Percentiles rank a stretch among this genome's conserved stretches.
phyloP scores from a whole-genome alignment of 64 coral and sea anemone genomes.

The Cladopsammia gracilis region DNA sequence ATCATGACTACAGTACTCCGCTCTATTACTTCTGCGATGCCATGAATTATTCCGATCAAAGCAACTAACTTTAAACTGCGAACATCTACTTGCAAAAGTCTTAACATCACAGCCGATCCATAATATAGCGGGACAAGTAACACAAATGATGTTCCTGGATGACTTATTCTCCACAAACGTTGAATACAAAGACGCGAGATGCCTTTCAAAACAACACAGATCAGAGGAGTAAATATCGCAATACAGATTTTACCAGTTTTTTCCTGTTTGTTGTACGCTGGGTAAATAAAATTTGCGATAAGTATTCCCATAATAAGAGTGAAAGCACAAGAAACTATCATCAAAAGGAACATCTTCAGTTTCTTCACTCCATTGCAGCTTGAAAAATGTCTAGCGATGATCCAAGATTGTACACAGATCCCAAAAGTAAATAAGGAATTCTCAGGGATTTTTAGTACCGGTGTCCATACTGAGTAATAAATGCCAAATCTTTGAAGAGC shows the following conservation, averaged over 20 bases:
- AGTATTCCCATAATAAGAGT: neutral
- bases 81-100: neutral
- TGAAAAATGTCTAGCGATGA: neutral
- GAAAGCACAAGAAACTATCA: neutral
- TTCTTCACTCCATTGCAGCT: neutral
- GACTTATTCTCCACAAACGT: neutral
- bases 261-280: neutral
- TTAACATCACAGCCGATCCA: neutral
- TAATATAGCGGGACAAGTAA: neutral
- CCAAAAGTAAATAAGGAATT: neutral
- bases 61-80: neutral
- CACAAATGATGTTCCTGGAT: neutral
- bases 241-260: neutral
- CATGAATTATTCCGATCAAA: slow-evolving; percentile 13
- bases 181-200: neutral
- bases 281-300: neutral
- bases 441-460: neutral
- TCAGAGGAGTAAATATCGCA: neutral
- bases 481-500: neutral
- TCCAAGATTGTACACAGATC: neutral
- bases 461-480: neutral
- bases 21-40: neutral
- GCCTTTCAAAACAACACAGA: neutral
- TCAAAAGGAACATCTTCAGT: neutral
- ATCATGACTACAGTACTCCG: neutral